Percentiles rank a stretch among this genome's conserved stretches.
phyloP scores from a whole-genome alignment of 2,888 invertebrate species.

The Chouioia cunea region DNA sequence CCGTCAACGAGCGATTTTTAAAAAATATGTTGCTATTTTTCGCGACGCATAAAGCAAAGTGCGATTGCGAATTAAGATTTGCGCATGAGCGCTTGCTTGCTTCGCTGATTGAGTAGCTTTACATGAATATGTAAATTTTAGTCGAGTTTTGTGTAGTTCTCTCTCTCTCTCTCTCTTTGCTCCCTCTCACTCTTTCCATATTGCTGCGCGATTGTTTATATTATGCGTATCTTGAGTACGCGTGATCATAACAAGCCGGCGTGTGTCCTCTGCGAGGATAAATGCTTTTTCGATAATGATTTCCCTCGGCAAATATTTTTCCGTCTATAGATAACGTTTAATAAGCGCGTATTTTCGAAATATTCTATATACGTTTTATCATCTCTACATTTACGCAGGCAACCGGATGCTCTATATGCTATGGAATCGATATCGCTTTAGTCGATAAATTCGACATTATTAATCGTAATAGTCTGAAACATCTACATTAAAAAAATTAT shows the following conservation, averaged over 20 bases:
- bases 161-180: slow-evolving; percentile 6
- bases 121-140: slow-evolving; percentile 38
- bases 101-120: slow-evolving; percentile 32
- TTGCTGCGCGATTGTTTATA: not conserved
- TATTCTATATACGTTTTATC: slow-evolving; percentile 1
- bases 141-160: slow-evolving; percentile 1
- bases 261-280: slow-evolving; percentile 8
- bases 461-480: too few species aligned
- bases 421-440: too few species aligned
- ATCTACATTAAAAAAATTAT: too few species aligned
- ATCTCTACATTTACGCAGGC: too few species aligned
- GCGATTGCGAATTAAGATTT: slow-evolving; percentile 38
- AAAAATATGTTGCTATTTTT: slow-evolving; percentile 4
- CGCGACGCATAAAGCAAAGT: slow-evolving; percentile 13
- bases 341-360: not conserved
- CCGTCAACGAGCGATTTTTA: slow-evolving; percentile 4
- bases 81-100: not conserved
- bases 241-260: slow-evolving; percentile 20
- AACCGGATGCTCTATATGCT: too few species aligned
- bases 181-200: not conserved
- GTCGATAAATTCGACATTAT: too few species aligned
- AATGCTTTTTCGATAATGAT: slow-evolving; percentile 27
- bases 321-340: slow-evolving; percentile 8
- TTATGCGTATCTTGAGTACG: slow-evolving; percentile 10
- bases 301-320: slow-evolving; percentile 13